Evolutionary conservation across 2,113 vertebrate genomes (phyloP), one percentile per base, ranked within the genome.

Genomic region (Echinops telfairi): DNA sequence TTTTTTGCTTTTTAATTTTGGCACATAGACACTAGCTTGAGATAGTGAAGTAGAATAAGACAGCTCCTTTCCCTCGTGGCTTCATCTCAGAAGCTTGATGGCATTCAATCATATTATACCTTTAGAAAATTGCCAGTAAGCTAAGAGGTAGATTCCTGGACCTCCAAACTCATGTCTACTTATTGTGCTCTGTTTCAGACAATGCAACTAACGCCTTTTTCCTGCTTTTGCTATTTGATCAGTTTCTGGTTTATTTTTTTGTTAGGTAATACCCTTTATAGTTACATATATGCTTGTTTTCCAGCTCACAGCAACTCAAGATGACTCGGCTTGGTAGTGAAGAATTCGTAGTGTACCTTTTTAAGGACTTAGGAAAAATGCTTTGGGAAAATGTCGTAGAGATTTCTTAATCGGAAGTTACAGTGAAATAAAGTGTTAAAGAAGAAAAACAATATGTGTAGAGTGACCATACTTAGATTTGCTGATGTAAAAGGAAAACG

Each of bases 41-140:
- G n/a, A 17, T 62, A 57, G 16, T 78, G 40, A 85, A 73, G 77
- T 53, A 40, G 68, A 96, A 73, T 77, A 89, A 83, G 31, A 14
- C 14, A 66, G 4, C 73, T 87, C 81, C 14, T 89, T 93, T 84
- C 58, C 29, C 78, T 73, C 17, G 7, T 73, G 88, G 83, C 53
- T 62, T 94, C n/a, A 25, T 94, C 27, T 82, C 78, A 2, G 60
- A 92, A 77, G 86, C 36, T 17, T 62, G 93, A 88, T 68, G 62
- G 36, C 68, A 79, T 68, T 90, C 78, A 82, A n/a, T 31, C 78
- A 10, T 78, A 43, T 78, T 83, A 47, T 8, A 64, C 3, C 71
- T 82, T 96, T 87, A 95, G 82, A 88, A 95, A 94, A 90, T 90
- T 91, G 22, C 19, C 60, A 88, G 27, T 36, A 40, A 92, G 57